Percentiles rank a stretch among this genome's conserved stretches.
phyloP scores from a whole-genome alignment of 2,888 invertebrate genomes.

The Scaptodrosophila latifasciaeformis region DNA sequence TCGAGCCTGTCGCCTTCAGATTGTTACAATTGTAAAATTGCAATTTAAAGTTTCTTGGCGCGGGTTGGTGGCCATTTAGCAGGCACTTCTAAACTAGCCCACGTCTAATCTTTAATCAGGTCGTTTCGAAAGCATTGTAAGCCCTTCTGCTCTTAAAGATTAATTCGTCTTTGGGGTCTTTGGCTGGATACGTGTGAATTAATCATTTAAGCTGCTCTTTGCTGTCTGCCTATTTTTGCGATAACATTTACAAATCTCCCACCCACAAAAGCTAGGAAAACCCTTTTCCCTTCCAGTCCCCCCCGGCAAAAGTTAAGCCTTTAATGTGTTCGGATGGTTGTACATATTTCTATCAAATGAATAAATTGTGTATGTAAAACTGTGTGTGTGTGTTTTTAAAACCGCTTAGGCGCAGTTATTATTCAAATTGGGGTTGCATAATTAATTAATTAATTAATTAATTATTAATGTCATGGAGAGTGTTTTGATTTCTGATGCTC shows the following conservation, averaged over 20 bases:
- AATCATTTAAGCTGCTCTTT: slow-evolving; percentile 23
- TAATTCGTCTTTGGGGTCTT: no score
- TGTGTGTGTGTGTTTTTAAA: slow-evolving; percentile 1
- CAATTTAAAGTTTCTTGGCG: slow-evolving; percentile 40
- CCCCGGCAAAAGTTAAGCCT: not conserved
- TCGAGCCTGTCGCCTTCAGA: slow-evolving; percentile 61
- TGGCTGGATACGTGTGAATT: slow-evolving; percentile 26
- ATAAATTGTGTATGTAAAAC: not conserved
- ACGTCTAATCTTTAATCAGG: no score
- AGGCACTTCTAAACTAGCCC: slow-evolving; percentile 45
- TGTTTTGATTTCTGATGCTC: not conserved
- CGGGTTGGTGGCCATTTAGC: slow-evolving; percentile 63
- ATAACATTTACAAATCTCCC: slow-evolving; percentile 1
- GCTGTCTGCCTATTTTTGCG: slow-evolving; percentile 4
- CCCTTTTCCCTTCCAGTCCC: not conserved
- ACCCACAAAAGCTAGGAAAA: not conserved
- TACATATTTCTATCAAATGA: not conserved
- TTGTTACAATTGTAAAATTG: slow-evolving; percentile 69
- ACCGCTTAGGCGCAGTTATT: slow-evolving; percentile 5
- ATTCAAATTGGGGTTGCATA: slow-evolving; percentile 11
- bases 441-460: slow-evolving; percentile 15
- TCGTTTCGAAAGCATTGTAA: no score
- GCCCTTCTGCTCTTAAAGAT: no score
- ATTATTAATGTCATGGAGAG: slow-evolving; percentile 3
- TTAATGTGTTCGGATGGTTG: not conserved